These are phyloP conservation scores for Reticulitermes lucifugus DNA, from an alignment of 2,888 invertebrate genomes.

Conservation along the genomic window DNA sequence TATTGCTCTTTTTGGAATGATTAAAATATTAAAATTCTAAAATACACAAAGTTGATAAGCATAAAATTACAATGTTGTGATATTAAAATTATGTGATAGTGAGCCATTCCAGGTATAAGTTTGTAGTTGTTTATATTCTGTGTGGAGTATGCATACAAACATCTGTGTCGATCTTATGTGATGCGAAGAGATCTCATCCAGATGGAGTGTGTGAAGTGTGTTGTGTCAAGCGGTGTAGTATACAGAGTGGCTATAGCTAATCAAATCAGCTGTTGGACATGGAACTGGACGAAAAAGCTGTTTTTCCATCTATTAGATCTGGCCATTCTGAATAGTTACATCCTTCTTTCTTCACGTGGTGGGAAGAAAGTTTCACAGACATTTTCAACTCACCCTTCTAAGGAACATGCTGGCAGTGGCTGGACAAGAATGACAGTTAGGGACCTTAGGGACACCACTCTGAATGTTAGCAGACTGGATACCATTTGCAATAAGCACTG, in stretches of 20 bases:
- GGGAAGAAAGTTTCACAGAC: background rate
- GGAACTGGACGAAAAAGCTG: background rate
- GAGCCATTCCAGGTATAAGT: too few relatives aligned
- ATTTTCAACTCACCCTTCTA: background rate
- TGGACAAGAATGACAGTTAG: background rate
- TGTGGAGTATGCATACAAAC: too few relatives aligned
- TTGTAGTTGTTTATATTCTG: too few relatives aligned
- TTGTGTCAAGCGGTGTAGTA: background rate
- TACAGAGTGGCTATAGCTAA: background rate
- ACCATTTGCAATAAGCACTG: background rate
- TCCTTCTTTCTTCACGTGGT: background rate
- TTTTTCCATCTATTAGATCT: background rate
- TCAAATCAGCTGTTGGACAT: background rate
- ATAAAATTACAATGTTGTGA: too few relatives aligned
- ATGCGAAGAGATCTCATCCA: too few relatives aligned
- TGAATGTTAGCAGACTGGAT: background rate
- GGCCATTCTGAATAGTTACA: background rate
- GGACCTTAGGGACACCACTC: background rate
- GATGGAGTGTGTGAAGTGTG: background rate
- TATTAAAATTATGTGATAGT: too few relatives aligned
- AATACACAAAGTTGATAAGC: too few relatives aligned
- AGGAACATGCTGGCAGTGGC: background rate
- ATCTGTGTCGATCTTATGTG: too few relatives aligned
- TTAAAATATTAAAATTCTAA: background rate
- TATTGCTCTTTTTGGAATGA: too few relatives aligned